Percentiles rank a stretch among this genome's conserved stretches.
phyloP scores from a whole-genome alignment of 1,140 invertebrate genomes.

The Parasteatoda tepidariorum region DNA sequence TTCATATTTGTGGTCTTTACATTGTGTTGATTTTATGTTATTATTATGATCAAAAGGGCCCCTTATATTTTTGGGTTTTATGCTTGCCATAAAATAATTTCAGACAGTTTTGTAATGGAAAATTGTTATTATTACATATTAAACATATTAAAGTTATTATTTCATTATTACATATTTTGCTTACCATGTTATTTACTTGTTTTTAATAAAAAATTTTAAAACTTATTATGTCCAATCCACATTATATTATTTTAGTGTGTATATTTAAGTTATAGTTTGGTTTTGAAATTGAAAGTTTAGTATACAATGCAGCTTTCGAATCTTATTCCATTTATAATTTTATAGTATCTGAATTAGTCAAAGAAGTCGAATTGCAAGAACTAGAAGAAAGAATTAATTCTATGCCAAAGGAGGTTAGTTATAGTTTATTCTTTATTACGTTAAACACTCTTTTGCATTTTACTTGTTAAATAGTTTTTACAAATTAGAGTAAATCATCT shows the following conservation, averaged over 20 bases:
- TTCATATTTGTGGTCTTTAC: no score
- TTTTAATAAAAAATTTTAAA: background rate
- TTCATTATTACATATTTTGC: background rate
- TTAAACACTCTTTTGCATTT: background rate
- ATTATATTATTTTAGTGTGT: background rate
- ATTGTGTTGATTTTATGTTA: no score
- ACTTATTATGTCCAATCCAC: background rate
- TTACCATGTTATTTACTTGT: background rate
- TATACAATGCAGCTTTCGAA: background rate
- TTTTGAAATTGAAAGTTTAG: background rate
- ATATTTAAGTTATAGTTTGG: background rate
- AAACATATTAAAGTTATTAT: no score
- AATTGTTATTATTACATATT: no score
- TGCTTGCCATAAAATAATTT: no score
- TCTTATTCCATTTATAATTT: background rate
- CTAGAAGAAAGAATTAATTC: slow-evolving; percentile 26
- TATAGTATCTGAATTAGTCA: slow-evolving; percentile 19
- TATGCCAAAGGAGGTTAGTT: background rate
- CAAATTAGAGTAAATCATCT: background rate
- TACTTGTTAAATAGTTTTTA: background rate
- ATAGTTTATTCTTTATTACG: background rate
- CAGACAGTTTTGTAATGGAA: no score
- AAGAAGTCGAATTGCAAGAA: slow-evolving; percentile 34
- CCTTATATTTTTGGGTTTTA: no score
- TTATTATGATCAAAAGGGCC: no score